These are phyloP conservation scores for Cygnus buccinator DNA, from an alignment of 2,113 vertebrate genomes.

Conservation along the genomic window DNA sequence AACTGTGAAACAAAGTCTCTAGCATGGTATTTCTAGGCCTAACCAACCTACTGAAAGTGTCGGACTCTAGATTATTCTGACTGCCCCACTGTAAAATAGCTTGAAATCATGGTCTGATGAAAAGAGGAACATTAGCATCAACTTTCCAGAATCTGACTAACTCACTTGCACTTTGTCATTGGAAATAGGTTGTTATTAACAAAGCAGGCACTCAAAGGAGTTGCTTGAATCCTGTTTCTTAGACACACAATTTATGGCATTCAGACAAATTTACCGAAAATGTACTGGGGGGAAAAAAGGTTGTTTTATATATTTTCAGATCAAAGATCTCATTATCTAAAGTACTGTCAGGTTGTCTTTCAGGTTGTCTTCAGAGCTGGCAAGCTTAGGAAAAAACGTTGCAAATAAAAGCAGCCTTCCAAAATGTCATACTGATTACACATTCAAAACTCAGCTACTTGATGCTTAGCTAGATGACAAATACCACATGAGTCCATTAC, in stretches of 20 bases:
- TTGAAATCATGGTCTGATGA: neutral
- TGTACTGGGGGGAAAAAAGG: neutral
- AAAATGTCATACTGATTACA: conserved; percentile 32
- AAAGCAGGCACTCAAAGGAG: conserved; percentile 43
- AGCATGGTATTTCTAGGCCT: neutral
- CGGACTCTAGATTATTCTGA: neutral
- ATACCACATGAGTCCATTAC: neutral
- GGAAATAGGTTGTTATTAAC: conserved; percentile 33
- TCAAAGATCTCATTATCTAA: conserved; percentile 38
- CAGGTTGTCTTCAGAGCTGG: conserved; percentile 20
- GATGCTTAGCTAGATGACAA: neutral
- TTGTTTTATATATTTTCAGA: conserved; percentile 10
- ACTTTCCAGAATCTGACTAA: neutral
- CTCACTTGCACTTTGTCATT: neutral
- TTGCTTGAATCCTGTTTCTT: conserved; percentile 39
- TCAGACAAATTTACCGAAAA: conserved; percentile 47
- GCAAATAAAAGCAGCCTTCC: conserved; percentile 49
- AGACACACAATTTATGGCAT: conserved; percentile 25
- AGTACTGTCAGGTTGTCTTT: conserved; percentile 29
- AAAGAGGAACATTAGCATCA: conserved; percentile 35
- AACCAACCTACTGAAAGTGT: neutral
- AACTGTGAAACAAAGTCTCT: neutral
- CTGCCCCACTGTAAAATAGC: neutral
- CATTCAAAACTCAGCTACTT: conserved; percentile 24
- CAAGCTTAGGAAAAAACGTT: conserved; percentile 22